Evolutionary conservation across 2,888 invertebrate species (phyloP), one percentile per base, ranked within the genome.

Genomic region (Andrena dorsata): DNA sequence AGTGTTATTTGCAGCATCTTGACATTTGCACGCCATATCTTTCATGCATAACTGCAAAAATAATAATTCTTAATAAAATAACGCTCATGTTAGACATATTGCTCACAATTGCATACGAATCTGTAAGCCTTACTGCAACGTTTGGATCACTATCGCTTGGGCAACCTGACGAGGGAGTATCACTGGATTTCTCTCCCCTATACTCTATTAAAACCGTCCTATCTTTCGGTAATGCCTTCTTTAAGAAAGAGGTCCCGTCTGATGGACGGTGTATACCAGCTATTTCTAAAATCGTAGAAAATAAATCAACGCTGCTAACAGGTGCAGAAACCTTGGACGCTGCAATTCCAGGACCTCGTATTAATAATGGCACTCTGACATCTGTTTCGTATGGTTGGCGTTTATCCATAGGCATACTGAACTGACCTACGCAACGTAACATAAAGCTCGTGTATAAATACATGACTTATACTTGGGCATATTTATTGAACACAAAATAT

Each of bases 371-470:
- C 0, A 98, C 96, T 87, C 96, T 95, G 60, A 98, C 96, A 91
- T 98, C 98, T 0, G 97, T 96, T 92, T 98, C 98, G 93, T 98
- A 98, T 0, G 97, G 97, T 90, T 98, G 98, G 1, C 98, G 95
- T 92, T 98, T 98, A 94, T 98, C 98, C 94, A 96, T 96, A 0
- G 98, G 97, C 94, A 98, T 96, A 2, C 97, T 96, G 94, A 98
- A 98, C 94, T 98, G 98, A 13, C 98, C 98, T 97, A 92, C 10
- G 26, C 20, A 28, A 23, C 13, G 58, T n/a, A 49, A 41, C 60
- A 16, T 2, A 13, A 20, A 41, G 10, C 53, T 53, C 8, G 20
- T 53, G 8, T 8, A 49, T n/a, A 26, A 16, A 20, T 8, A 49
- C 74, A n/a, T n/a, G 16, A 16, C 10, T 65, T 53, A 47, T 10